phyloP scores from a whole-genome alignment of 2,797 vertebrate genomes.

The Paedocypris micromegethes region DNA sequence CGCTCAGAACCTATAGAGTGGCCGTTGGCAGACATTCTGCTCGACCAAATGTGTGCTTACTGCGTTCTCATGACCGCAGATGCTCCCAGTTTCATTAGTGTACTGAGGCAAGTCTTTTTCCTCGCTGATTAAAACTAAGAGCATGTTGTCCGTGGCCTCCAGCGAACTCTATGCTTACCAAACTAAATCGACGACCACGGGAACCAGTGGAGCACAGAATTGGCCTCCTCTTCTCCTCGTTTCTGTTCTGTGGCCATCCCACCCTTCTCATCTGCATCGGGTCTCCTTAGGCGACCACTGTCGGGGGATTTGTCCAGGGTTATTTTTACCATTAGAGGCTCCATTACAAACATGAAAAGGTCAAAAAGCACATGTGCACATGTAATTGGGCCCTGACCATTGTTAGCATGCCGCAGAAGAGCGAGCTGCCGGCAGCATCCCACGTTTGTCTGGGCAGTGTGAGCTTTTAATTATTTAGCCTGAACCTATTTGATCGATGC shows the following conservation, averaged over 20 bases:
- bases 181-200: conserved; percentile 40
- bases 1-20: conserved; percentile 20
- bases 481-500: conserved; percentile 52
- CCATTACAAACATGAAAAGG: conserved; percentile 42
- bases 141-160: conserved; percentile 33
- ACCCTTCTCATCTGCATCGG: conserved; percentile 10
- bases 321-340: conserved; percentile 41
- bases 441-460: conserved; percentile 40
- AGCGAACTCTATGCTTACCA: conserved; percentile 36
- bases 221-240: conserved; percentile 27
- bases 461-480: conserved; percentile 52
- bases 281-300: conserved; percentile 16
- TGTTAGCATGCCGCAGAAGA: conserved; percentile 38
- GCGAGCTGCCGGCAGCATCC: conserved; percentile 26
- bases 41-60: conserved; percentile 42
- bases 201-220: conserved; percentile 24
- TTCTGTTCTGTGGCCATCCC: conserved; percentile 9
- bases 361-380: conserved; percentile 37
- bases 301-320: conserved; percentile 35
- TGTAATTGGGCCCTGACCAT: conserved; percentile 42
- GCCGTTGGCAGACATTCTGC: conserved; percentile 37
- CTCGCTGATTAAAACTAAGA: conserved; percentile 49
- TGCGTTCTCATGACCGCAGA: conserved; percentile 39
- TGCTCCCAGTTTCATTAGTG: conserved; percentile 48
- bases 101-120: conserved; percentile 44